Base-by-base conservation (phyloP, 2,888 invertebrate species). In the Nesidiocoris tenuis region DNA sequence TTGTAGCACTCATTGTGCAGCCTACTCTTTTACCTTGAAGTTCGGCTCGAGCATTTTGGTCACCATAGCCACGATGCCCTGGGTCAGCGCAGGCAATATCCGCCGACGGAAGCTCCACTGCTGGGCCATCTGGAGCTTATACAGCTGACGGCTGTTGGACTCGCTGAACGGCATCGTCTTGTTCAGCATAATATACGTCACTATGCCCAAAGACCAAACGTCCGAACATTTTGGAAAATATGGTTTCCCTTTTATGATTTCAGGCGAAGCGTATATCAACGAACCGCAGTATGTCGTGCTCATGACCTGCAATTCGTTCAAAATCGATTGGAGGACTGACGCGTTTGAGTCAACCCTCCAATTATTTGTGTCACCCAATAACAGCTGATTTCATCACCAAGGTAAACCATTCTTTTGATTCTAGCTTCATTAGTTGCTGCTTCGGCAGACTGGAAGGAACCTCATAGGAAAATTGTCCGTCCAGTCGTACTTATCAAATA, bases 231-330 rank as follows among this genome's bases (percentile, higher is more conserved):
- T 90, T 0, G 91, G 90, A 81, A 90, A 85, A 82, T 92, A 92
- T 0, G 91, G 90, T 55, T 87, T 86, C 0, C 92, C 93, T 83
- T 86, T 88, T 74, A 95, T 84, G 77, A 95, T 90, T 84, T 95
- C 95, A 0, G 94, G 94, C 0, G 95, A 92, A 0, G 92, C 94
- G 82, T 95, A 95, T 2, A 93, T 92, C n/a, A 94, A 84, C 17
- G 93, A 94, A 0, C 94, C 95, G 82, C 94, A 95, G 82, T 91
- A 94, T 0, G 94, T 94, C 81, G 90, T 88, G 80, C 93, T 93
- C 70, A 90, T 82, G 12, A 90, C 82, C 19, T 86, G 85, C 25
- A 67, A 82, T 1, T 84, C 83, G 70, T 72, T 75, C 12, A 18
- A 22, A 3, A n/a, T n/a, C n/a, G n/a, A n/a, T n/a, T n/a, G n/a